These are phyloP conservation scores for Nipponia nippon DNA, from an alignment of 2,113 vertebrate genomes.

Conservation along the genomic window DNA sequence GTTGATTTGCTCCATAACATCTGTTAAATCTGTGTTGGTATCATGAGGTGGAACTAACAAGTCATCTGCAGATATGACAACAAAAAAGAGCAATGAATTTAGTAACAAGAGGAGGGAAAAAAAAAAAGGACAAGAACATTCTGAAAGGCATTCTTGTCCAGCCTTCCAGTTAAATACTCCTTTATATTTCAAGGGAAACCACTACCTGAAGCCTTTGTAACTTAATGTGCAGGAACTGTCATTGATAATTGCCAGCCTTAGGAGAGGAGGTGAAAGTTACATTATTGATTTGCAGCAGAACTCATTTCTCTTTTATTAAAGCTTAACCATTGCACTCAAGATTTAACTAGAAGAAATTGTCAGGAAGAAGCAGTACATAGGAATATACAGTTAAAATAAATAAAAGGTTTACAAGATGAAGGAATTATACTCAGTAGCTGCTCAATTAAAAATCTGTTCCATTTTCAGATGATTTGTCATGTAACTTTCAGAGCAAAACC, in stretches of 20 bases:
- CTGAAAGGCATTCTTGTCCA: not conserved
- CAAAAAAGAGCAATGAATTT: not conserved
- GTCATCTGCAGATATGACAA: conserved; percentile 75
- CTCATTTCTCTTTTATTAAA: conserved; percentile 19
- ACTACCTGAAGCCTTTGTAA: not conserved
- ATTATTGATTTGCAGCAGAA: not conserved
- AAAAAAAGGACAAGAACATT: not conserved
- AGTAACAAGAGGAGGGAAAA: not conserved
- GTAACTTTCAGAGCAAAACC: not conserved
- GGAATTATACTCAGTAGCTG: not conserved
- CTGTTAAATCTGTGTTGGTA: conserved; percentile 89
- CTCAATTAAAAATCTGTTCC: not conserved
- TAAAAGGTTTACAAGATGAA: not conserved
- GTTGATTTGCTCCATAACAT: conserved; percentile 97
- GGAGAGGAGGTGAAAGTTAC: not conserved
- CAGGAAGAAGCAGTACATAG: not conserved
- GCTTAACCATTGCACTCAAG: not conserved
- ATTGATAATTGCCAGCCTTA: not conserved
- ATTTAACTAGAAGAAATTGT: not conserved
- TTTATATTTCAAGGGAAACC: not conserved
- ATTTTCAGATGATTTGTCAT: not conserved
- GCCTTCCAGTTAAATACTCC: not conserved
- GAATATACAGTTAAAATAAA: not conserved
- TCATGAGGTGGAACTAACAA: conserved; percentile 81
- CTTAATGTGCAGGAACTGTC: not conserved